Percentiles rank a stretch among this genome's conserved stretches.
Conservation (phyloP, 2,113 vertebrate species). For the Crotalus helleri region DNA sequence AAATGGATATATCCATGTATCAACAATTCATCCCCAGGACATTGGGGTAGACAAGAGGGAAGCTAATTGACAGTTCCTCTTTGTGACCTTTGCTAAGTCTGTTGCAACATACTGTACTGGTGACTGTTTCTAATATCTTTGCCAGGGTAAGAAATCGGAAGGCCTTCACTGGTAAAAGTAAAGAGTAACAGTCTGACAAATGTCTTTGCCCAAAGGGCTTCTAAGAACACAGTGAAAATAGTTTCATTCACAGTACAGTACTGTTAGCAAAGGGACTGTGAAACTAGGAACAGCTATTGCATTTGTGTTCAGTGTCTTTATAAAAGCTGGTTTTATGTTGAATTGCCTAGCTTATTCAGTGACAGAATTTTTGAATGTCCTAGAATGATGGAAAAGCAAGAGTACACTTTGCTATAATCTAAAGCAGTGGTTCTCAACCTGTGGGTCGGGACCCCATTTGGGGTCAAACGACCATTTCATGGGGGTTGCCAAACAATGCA, state of each 20-base stretch:
- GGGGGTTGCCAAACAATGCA: too few species aligned
- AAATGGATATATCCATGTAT: neutral
- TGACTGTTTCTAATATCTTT: neutral
- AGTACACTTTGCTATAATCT: neutral
- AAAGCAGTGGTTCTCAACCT: neutral
- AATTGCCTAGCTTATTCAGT: neutral
- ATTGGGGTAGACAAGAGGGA: neutral
- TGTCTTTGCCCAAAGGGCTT: neutral
- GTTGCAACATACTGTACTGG: neutral
- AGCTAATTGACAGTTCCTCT: neutral
- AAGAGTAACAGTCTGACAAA: neutral
- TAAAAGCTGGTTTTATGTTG: neutral
- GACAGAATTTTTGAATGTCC: neutral
- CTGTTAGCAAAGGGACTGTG: neutral
- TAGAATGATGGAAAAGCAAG: neutral
- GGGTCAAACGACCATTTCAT: too few species aligned
- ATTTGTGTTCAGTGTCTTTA: neutral
- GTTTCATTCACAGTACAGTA: neutral
- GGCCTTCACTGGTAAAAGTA: neutral
- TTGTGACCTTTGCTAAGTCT: neutral
- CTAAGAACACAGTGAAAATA: neutral
- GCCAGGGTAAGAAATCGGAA: neutral
- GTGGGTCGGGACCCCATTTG: too few species aligned
- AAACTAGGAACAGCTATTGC: neutral
- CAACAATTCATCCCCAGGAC: neutral